Base-by-base conservation (phyloP, 53 echinoderm and acorn worm genomes). In the Luidia sarsii region DNA sequence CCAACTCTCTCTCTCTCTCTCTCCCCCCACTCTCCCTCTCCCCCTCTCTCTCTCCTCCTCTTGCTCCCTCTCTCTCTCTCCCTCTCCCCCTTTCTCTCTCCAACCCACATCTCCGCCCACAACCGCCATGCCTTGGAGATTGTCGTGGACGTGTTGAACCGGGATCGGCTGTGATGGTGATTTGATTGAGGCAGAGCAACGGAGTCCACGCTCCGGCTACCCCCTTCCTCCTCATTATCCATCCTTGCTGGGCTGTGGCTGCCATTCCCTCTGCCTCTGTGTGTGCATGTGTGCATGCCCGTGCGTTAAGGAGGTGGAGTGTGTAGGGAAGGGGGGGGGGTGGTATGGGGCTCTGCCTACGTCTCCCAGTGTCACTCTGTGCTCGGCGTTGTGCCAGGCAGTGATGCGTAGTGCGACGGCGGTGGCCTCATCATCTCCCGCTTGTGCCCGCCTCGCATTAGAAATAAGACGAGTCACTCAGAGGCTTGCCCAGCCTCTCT, bases 111-210 rank as follows among this genome's bases (percentile, higher is more conserved):
- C n/a, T n/a, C 27, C 13, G 31, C 39, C 61, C 61, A 16, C n/a
- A 33, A 56, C 61, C 61, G 61, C 56, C 60, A 56, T 72, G 72
- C 51, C 61, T 46, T 77, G 62, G 31, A 46, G 61, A 43, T 6
- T 60, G 61, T 33, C 59, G 48, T 56, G 29, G 61, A 77, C 77
- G 61, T 77, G 77, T 77, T 77, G 46, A 77, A 45, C 25, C 22
- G 30, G 77, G 61, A 45, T 39, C 30, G 59, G 60, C 59, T 77
- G 41, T 46, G 57, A 43, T 61, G 61, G 77, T 77, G 45, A 77
- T 77, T 77, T 77, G 61, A 77, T 60, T 59, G 77, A 77, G 48
- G 77, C 31, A n/a, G n/a, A n/a, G n/a, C n/a, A n/a, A n/a, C n/a
- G n/a, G n/a, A n/a, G n/a, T n/a, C n/a, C n/a, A 39, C 34, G 61